Evolutionary conservation across 2,888 invertebrate genomes (phyloP).

Genomic region (Megastigmus dorsalis): DNA sequence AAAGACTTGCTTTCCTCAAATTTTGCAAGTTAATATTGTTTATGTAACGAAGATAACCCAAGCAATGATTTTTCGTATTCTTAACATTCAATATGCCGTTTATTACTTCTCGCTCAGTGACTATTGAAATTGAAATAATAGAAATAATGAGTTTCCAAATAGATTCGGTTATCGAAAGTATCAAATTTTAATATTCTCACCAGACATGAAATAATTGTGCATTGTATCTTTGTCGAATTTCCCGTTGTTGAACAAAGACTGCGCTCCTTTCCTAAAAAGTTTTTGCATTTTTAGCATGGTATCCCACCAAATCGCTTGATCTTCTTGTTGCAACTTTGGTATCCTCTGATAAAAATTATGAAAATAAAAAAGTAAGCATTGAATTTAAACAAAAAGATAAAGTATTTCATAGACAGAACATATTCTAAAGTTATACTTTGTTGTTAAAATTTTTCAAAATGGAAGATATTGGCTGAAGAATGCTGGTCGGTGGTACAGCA

Average conservation of each 20-base stretch:
- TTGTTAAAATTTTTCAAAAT: slow-evolving; percentile 98
- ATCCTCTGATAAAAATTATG: slow-evolving; percentile 80
- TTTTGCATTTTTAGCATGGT: slow-evolving; percentile 96
- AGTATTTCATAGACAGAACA: no score
- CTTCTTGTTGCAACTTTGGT: slow-evolving; percentile 95
- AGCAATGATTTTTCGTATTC: slow-evolving; percentile 95
- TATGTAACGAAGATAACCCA: slow-evolving; percentile 96
- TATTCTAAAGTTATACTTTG: slow-evolving; percentile 82
- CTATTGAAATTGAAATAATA: slow-evolving; percentile 76
- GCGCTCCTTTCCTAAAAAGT: slow-evolving; percentile 92
- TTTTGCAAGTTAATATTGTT: slow-evolving; percentile 98
- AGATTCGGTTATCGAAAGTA: neutral
- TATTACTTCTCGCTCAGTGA: slow-evolving; percentile 98
- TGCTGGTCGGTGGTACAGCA: slow-evolving; percentile 95
- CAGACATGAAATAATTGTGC: slow-evolving; percentile 99
- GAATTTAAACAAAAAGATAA: neutral
- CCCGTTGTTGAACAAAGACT: slow-evolving; percentile 87
- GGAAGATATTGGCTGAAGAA: slow-evolving; percentile 97
- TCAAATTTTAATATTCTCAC: slow-evolving; percentile 75
- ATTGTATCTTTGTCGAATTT: slow-evolving; percentile 93
- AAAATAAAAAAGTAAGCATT: neutral
- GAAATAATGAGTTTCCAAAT: no score
- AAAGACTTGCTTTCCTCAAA: slow-evolving; percentile 93
- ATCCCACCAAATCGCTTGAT: slow-evolving; percentile 99
- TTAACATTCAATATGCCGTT: slow-evolving; percentile 95